Conservation (phyloP, 2,888 invertebrate genomes). For the Agrochola lota region DNA sequence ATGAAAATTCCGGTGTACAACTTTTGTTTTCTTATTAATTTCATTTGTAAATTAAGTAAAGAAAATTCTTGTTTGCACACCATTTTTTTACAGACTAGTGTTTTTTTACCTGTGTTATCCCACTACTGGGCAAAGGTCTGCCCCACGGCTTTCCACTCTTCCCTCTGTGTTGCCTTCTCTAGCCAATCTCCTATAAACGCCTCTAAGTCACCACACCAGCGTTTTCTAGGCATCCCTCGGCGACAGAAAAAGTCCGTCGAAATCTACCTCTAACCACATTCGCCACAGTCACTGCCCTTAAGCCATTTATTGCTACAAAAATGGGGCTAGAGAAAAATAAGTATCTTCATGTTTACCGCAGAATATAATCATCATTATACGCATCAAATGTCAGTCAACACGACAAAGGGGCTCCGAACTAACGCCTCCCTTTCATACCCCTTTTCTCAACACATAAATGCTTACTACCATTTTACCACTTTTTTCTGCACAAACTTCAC, state of each 20-base stretch:
- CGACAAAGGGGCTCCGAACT: slow-evolving; percentile 76
- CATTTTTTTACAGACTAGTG: background rate
- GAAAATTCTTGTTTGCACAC: background rate
- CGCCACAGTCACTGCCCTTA: background rate
- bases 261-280: background rate
- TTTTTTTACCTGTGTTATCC: background rate
- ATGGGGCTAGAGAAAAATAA: slow-evolving; percentile 16
- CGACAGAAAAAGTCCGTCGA: background rate
- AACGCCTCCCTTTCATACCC: slow-evolving; percentile 76
- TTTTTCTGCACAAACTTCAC: slow-evolving; percentile 79
- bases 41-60: too few species aligned
- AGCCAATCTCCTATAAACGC: background rate
- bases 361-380: slow-evolving; percentile 62
- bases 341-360: slow-evolving; percentile 33
- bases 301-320: background rate
- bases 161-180: too few species aligned
- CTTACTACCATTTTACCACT: slow-evolving; percentile 83
- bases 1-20: background rate
- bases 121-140: background rate
- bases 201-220: background rate
- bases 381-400: slow-evolving; percentile 73
- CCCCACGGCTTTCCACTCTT: background rate
- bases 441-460: slow-evolving; percentile 81
- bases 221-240: background rate
- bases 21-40: background rate